Evolutionary conservation across 30 jellyfish, hydroid and myxozoan genomes (phyloP).

Genomic region (Chrysaora quinquecirrha): DNA sequence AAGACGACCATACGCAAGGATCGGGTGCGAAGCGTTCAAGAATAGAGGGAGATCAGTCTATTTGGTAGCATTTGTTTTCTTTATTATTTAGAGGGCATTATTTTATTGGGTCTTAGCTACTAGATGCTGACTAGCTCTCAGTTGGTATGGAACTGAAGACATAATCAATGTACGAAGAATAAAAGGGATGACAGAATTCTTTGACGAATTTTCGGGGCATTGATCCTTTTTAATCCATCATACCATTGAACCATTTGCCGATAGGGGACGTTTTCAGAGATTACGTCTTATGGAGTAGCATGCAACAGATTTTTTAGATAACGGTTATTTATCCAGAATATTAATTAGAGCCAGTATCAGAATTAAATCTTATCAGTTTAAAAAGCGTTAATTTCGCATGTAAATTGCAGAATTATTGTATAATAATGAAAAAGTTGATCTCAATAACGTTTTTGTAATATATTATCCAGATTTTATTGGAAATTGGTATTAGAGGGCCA

Average conservation of each 20-base stretch:
- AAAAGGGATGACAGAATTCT: not conserved
- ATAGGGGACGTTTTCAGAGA: not conserved
- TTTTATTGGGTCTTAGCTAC: constrained; percentile 15
- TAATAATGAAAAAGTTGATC: constrained; percentile 55
- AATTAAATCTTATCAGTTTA: not conserved
- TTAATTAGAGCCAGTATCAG: not conserved
- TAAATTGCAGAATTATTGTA: constrained; percentile 65
- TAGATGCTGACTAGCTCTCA: no score
- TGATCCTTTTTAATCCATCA: not conserved
- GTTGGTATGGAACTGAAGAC: no score
- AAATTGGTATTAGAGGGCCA: constrained; percentile 46
- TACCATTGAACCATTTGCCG: not conserved
- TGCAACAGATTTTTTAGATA: no score
- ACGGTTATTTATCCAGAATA: no score
- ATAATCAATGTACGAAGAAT: not conserved
- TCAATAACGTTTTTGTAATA: constrained; percentile 55
- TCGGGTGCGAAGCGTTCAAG: constrained; percentile 66
- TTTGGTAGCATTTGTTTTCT: constrained; percentile 51
- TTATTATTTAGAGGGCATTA: no score
- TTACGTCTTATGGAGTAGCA: not conserved
- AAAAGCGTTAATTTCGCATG: constrained; percentile 34
- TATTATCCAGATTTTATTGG: constrained; percentile 65
- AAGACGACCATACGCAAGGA: constrained; percentile 63
- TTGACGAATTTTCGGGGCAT: not conserved
- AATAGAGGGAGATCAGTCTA: constrained; percentile 51